Percentiles rank a stretch among this genome's conserved stretches.
Conservation (phyloP, 1,140 invertebrate genomes). For the Euwallacea similis region DNA sequence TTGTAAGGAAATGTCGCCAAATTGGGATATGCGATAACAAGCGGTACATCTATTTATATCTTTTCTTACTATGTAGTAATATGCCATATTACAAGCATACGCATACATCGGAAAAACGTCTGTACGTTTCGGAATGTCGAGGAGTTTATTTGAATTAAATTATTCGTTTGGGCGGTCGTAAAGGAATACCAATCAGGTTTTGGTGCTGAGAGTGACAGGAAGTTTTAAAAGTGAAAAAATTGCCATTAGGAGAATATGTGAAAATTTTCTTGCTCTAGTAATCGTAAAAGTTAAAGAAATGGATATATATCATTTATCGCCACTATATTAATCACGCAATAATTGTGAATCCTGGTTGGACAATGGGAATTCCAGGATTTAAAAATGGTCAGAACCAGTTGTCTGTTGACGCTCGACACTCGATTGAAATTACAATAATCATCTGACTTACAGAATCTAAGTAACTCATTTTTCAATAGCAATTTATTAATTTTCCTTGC, state of each 20-base stretch:
- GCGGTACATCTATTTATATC: conserved; percentile 1
- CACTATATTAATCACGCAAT: not conserved
- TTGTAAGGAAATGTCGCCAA: not conserved
- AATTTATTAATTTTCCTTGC: too few species aligned
- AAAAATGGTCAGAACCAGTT: too few species aligned
- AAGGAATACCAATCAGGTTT: conserved; percentile 25
- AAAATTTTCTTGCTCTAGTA: not conserved
- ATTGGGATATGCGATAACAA: conserved; percentile 8
- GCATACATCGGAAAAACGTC: conserved; percentile 28
- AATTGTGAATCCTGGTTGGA: not conserved
- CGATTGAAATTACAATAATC: too few species aligned
- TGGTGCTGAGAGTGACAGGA: not conserved
- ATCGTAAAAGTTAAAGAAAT: not conserved
- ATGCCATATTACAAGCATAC: conserved; percentile 28
- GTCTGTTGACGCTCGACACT: too few species aligned
- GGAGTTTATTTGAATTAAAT: conserved; percentile 31
- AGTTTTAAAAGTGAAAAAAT: conserved; percentile 5
- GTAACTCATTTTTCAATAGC: too few species aligned
- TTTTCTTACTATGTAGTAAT: conserved; percentile 25
- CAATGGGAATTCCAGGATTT: too few species aligned
- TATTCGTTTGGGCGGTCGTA: conserved; percentile 13
- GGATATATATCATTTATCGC: not conserved
- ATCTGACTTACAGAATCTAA: too few species aligned
- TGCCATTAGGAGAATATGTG: not conserved
- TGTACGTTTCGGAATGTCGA: conserved; percentile 22